Percentiles rank a stretch among this genome's conserved stretches.
Evolutionary conservation across 2,888 invertebrate species (phyloP).

Genomic region (Neoaliturus tenellus): DNA sequence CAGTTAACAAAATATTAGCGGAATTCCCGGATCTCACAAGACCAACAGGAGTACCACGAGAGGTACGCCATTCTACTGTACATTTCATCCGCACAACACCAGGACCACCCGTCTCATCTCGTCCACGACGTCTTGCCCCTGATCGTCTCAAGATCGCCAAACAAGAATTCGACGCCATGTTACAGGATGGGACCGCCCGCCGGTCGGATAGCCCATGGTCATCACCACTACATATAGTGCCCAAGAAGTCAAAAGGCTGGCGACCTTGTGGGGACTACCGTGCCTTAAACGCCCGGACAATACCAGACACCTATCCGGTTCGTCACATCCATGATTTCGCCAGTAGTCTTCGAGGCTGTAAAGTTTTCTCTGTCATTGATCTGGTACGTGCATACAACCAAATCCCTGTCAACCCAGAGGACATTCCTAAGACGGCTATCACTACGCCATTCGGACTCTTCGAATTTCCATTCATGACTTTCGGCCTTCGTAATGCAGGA

Average conservation of each 20-base stretch:
- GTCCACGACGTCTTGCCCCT: constrained; percentile 68
- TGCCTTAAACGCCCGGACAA: constrained; percentile 68
- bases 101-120: constrained; percentile 68
- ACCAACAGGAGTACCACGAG: neutral
- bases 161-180: constrained; percentile 67
- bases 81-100: constrained; percentile 65
- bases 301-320: constrained; percentile 69
- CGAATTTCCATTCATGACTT: too few species aligned
- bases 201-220: constrained; percentile 66
- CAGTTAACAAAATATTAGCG: neutral
- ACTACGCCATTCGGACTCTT: too few species aligned
- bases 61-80: constrained; percentile 51
- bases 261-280: constrained; percentile 71
- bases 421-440: too few species aligned
- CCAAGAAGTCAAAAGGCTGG: constrained; percentile 65
- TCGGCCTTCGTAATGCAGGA: too few species aligned
- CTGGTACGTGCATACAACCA: too few species aligned
- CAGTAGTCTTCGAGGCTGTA: neutral
- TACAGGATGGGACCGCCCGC: constrained; percentile 66
- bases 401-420: too few species aligned
- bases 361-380: too few species aligned
- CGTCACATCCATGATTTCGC: constrained; percentile 61
- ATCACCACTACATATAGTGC: neutral
- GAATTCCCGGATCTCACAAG: constrained; percentile 52
- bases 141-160: constrained; percentile 68